These are phyloP conservation scores for Nematopogon swammerdamellus DNA, from an alignment of 2,888 invertebrate genomes.

Conservation along the genomic window DNA sequence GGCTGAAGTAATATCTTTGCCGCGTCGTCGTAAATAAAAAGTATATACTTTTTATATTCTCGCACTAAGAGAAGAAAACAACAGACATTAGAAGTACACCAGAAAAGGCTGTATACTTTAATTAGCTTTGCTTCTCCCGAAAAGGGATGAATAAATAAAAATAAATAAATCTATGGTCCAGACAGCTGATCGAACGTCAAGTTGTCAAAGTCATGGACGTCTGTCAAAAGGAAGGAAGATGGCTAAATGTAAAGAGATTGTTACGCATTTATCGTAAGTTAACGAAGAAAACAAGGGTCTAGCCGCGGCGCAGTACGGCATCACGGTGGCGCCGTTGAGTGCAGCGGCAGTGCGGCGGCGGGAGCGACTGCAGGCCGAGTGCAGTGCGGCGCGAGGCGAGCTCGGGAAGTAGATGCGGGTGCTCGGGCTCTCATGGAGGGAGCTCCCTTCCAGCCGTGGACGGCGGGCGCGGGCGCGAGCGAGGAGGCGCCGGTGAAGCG, in stretches of 20 bases:
- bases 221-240: too few relatives aligned
- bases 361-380: background rate
- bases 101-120: too few relatives aligned
- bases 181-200: conserved; percentile 58
- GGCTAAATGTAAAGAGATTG: too few relatives aligned
- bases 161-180: too few relatives aligned
- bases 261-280: conserved; percentile 43
- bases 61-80: too few relatives aligned
- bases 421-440: background rate
- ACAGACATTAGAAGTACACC: too few relatives aligned
- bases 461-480: conserved; percentile 6
- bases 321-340: background rate
- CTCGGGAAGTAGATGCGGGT: background rate
- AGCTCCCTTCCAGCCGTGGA: conserved; percentile 9
- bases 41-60: too few relatives aligned
- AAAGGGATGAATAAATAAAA: too few relatives aligned
- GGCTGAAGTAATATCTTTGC: too few relatives aligned
- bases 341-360: too few relatives aligned
- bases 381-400: background rate
- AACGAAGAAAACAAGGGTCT: background rate
- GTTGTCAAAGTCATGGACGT: background rate
- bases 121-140: too few relatives aligned
- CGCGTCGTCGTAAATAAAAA: too few relatives aligned
- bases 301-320: background rate
- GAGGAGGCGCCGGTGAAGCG: background rate